A percentile compares a stretch with the other conserved stretches of the same genome.
These are phyloP conservation scores for Erinaceus europaeus DNA, from an alignment of 2,113 vertebrate species.

Conservation along the genomic window DNA sequence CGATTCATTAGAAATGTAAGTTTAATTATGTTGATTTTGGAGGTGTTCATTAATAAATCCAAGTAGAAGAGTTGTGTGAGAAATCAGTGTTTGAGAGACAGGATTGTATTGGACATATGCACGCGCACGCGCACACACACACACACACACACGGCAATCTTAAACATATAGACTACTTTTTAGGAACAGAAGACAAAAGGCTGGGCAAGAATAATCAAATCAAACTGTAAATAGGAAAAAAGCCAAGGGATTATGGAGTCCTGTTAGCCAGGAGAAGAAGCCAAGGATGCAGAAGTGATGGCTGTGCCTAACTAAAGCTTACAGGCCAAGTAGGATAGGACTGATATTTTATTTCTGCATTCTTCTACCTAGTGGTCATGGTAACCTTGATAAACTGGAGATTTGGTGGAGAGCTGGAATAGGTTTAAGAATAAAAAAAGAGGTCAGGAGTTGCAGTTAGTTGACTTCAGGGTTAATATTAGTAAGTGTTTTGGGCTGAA, in stretches of 20 bases:
- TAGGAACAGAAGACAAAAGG: background rate
- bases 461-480: background rate
- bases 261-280: background rate
- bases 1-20: no score
- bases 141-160: no score
- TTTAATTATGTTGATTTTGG: background rate
- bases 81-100: background rate
- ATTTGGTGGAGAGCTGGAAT: background rate
- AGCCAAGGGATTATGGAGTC: background rate
- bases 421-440: background rate
- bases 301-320: no score
- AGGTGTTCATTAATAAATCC: background rate
- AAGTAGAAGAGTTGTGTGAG: background rate
- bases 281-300: background rate
- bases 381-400: no score
- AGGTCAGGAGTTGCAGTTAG: background rate
- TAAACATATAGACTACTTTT: background rate
- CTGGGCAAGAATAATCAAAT: background rate
- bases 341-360: background rate
- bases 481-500: background rate
- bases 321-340: background rate
- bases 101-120: background rate
- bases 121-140: background rate
- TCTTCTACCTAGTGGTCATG: no score
- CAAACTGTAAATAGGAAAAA: background rate